Evolutionary conservation across 2,888 invertebrate genomes (phyloP).

Genomic region (Sarcophaga subvicina): DNA sequence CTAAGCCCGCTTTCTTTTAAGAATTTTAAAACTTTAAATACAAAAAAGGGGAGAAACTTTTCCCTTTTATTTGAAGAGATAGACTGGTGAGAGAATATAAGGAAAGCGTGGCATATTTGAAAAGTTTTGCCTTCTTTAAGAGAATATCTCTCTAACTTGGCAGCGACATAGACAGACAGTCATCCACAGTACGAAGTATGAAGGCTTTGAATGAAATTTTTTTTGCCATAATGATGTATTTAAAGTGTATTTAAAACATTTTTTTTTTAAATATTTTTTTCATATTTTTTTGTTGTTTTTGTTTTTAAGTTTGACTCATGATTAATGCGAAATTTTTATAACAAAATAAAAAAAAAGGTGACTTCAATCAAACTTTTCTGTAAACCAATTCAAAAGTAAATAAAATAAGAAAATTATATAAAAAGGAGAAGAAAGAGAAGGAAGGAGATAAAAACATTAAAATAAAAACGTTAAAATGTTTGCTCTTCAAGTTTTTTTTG

Average conservation of each 20-base stretch:
- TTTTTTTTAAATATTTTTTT: background rate
- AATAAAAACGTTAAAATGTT: constrained; percentile 46
- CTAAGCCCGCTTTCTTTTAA: background rate
- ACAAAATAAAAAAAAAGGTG: constrained; percentile 18
- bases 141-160: background rate
- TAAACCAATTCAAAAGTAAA: constrained; percentile 52
- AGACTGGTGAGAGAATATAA: background rate
- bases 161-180: background rate
- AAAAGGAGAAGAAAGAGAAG: background rate
- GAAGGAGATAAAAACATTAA: constrained; percentile 8
- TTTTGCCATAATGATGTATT: constrained; percentile 62
- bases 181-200: background rate
- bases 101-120: constrained; percentile 36
- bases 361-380: constrained; percentile 55
- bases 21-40: background rate
- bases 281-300: background rate
- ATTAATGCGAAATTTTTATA: constrained; percentile 41
- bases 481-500: constrained; percentile 39
- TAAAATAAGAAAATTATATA: constrained; percentile 16
- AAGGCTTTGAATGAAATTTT: background rate
- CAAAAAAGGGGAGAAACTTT: background rate
- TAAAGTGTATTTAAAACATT: constrained; percentile 53
- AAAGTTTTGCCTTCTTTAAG: constrained; percentile 6
- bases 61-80: background rate
- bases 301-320: constrained; percentile 50